These are phyloP conservation scores for rat (Rattus norvegicus) DNA, from an alignment of 2,113 vertebrate genomes.

Conservation along the genomic window DNA sequence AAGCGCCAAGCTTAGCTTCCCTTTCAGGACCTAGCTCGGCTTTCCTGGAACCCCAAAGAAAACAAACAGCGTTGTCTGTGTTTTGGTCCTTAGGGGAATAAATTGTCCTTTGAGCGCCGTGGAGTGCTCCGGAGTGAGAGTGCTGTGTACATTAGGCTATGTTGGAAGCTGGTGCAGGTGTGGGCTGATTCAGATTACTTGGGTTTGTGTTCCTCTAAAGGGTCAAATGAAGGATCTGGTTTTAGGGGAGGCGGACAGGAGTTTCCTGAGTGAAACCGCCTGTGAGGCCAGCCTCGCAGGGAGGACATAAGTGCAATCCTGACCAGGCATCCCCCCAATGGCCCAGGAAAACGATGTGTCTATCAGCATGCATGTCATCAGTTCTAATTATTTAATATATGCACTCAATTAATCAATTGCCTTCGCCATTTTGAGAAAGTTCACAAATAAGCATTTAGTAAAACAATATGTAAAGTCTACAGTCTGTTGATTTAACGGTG, in stretches of 20 bases:
- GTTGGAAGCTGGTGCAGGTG: constrained; percentile 72
- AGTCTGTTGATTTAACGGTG: background rate
- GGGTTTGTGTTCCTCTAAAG: constrained; percentile 63
- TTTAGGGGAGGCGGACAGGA: constrained; percentile 65
- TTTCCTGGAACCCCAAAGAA: constrained; percentile 1
- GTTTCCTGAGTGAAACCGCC: constrained; percentile 70
- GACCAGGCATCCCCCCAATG: constrained; percentile 7
- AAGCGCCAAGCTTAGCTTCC: background rate
- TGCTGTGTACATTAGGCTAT: background rate
- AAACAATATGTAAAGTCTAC: constrained; percentile 45
- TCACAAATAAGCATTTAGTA: constrained; percentile 61
- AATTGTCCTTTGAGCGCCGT: background rate
- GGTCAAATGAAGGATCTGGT: constrained; percentile 73
- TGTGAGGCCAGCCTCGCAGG: constrained; percentile 52
- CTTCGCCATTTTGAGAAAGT: constrained; percentile 51
- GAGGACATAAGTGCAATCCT: constrained; percentile 50
- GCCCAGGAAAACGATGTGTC: constrained; percentile 37
- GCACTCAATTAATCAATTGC: constrained; percentile 57
- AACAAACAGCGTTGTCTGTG: constrained; percentile 38
- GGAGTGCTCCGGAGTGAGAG: constrained; percentile 5
- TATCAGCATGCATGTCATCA: constrained; percentile 25
- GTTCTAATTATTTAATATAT: constrained; percentile 67
- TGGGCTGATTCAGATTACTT: constrained; percentile 75
- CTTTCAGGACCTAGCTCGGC: constrained; percentile 20
- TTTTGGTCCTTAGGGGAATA: constrained; percentile 54